Evolutionary conservation across 1,140 invertebrate species (phyloP), one percentile per base, ranked within the genome.

Genomic region (Palaemon carinicauda): DNA sequence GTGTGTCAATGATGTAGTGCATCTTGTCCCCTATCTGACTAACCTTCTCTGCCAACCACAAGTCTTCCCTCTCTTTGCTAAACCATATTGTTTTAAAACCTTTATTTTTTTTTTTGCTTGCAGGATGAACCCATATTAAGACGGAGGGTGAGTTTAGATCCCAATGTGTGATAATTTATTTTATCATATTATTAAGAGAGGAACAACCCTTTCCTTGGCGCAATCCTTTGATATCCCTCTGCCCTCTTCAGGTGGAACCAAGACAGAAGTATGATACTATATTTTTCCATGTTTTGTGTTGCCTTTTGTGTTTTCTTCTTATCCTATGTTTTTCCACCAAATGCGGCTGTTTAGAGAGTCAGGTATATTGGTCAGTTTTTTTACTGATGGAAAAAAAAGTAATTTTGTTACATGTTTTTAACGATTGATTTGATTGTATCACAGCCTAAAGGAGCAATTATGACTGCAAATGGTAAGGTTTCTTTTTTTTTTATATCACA

Each of bases 121-220:
- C 83, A 86, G 83, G 83, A 86, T 65, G 83, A 86, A 69, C 83
- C 83, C 75, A 60, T 69, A 52, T 86, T 86, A 78, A 86, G 83
- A 86, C 83, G 83, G 74, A 79, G 83, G 83, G 83, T 86, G 83
- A 86, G 83, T 86, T 78, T 86, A 79, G 74, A 79, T 69, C 69
- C 73, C 54, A 50, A 51, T 78, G 51, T 15, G 54, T 53, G n/a
- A 54, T 65, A 50, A 77, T 53, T 74, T 53, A 82, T 33, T 17
- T 75, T 52, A 75, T 75, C 69, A 53, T 82, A 52, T 74, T n/a
- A 71, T 51, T 82, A 74, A 54, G 79, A 80, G 41, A 60, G 79
- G 41, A 41, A 41, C 41, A 41, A 53, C 54, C 54, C 79, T 65
- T 80, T 80, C 54, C 54, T 65, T 56, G 21, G 79, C 41, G 65